Conservation (phyloP, 2,888 invertebrate genomes). For the Eurois occulta region DNA sequence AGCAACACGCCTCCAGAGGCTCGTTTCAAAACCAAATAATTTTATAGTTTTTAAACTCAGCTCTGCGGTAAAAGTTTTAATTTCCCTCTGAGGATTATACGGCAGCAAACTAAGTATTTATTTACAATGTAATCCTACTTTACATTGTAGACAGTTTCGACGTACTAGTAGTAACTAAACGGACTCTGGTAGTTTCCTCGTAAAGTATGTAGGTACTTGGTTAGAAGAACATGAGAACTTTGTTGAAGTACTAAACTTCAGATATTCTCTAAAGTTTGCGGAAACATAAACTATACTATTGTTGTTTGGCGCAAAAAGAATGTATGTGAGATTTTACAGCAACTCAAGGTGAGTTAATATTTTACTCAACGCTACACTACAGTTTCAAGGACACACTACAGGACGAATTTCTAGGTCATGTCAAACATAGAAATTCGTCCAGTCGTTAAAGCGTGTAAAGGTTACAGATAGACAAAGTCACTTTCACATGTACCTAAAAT, state of each 20-base stretch:
- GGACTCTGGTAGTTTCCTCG: conserved; percentile 7
- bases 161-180: conserved; percentile 20
- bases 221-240: conserved; percentile 15
- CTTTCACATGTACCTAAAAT: neutral
- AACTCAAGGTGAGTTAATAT: neutral
- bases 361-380: neutral
- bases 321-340: neutral
- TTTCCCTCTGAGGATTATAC: conserved; percentile 59
- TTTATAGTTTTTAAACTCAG: conserved; percentile 48
- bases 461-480: neutral
- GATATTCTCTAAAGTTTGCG: neutral
- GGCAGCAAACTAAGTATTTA: conserved; percentile 49
- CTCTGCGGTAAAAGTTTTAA: conserved; percentile 64
- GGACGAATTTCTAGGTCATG: too few species aligned
- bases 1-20: conserved; percentile 17
- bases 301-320: neutral
- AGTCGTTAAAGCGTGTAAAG: neutral
- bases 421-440: neutral
- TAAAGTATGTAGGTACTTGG: conserved; percentile 5
- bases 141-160: conserved; percentile 55
- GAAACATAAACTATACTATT: neutral
- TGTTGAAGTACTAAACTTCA: neutral
- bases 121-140: conserved; percentile 61
- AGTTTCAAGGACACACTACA: too few species aligned
- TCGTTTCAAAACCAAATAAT: conserved; percentile 55